These are phyloP conservation scores for Odontamblyopus lacepedii DNA, from an alignment of 2,797 vertebrate genomes.

Conservation along the genomic window DNA sequence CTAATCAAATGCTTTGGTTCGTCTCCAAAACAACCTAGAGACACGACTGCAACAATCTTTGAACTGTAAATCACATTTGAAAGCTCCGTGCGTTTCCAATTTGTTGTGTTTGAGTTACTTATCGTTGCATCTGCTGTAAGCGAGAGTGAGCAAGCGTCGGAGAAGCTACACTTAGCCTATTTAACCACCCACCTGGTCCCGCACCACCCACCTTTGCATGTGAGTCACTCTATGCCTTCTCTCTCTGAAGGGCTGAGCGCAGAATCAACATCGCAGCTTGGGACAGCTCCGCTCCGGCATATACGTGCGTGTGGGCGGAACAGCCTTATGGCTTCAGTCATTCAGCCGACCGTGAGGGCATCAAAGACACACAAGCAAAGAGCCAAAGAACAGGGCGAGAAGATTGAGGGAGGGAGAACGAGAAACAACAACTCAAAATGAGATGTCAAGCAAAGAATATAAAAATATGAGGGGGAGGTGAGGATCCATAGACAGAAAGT, in stretches of 20 bases:
- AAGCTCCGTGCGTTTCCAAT: conserved; percentile 72
- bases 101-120: conserved; percentile 74
- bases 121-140: conserved; percentile 76
- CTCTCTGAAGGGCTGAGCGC: conserved; percentile 75
- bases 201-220: conserved; percentile 81
- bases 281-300: conserved; percentile 68
- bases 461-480: conserved; percentile 70
- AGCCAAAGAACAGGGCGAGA: conserved; percentile 33
- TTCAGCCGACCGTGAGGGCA: conserved; percentile 78
- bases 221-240: conserved; percentile 81
- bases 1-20: conserved; percentile 75
- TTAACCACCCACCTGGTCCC: conserved; percentile 81
- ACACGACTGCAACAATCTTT: conserved; percentile 68
- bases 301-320: conserved; percentile 74
- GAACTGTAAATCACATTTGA: conserved; percentile 77
- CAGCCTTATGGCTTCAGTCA: conserved; percentile 80
- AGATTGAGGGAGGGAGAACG: conserved; percentile 34
- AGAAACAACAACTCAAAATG: conserved; percentile 66
- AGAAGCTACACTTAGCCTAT: conserved; percentile 79
- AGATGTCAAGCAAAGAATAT: conserved; percentile 74
- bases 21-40: conserved; percentile 74
- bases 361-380: conserved; percentile 70
- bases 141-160: conserved; percentile 69
- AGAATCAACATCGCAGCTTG: conserved; percentile 74
- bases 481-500: conserved; percentile 69